A percentile compares a stretch with the other conserved stretches of the same genome.
Conservation (phyloP, 2,113 vertebrate genomes). For the Eurystomus gularis region DNA sequence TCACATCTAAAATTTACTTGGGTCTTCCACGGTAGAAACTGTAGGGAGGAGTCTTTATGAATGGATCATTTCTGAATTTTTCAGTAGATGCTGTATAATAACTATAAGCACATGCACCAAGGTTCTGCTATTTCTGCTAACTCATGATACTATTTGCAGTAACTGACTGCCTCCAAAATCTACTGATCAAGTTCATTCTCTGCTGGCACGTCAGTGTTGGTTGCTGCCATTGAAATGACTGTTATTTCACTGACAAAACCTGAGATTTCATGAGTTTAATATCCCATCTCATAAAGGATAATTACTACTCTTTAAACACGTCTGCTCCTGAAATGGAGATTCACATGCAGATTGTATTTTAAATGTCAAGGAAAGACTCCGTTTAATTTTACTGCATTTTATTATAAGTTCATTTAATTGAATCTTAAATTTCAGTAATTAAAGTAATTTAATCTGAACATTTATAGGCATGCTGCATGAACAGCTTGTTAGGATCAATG, state of each 20-base stretch:
- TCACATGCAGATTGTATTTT: constrained; percentile 51
- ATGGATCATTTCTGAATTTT: background rate
- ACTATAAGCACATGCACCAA: rapidly evolving
- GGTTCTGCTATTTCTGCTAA: background rate
- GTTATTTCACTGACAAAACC: constrained; percentile 6
- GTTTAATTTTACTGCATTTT: constrained; percentile 34
- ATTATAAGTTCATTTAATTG: constrained; percentile 57
- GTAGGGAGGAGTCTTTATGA: background rate
- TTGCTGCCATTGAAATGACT: background rate
- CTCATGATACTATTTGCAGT: background rate
- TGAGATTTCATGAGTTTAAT: constrained; percentile 14
- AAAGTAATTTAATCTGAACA: constrained; percentile 33
- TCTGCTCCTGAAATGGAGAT: constrained; percentile 15
- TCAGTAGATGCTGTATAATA: background rate
- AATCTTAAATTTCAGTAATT: constrained; percentile 62
- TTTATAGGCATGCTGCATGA: background rate
- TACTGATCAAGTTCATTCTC: background rate
- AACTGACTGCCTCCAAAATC: background rate
- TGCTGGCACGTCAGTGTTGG: background rate
- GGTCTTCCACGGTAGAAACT: background rate
- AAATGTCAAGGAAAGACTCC: constrained; percentile 22
- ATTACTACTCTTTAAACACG: constrained; percentile 41
- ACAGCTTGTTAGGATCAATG: background rate
- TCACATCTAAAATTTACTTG: background rate
- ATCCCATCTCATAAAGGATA: constrained; percentile 42